These are phyloP conservation scores for Carassius carassius DNA, from an alignment of 2,113 vertebrate species.

Conservation along the genomic window DNA sequence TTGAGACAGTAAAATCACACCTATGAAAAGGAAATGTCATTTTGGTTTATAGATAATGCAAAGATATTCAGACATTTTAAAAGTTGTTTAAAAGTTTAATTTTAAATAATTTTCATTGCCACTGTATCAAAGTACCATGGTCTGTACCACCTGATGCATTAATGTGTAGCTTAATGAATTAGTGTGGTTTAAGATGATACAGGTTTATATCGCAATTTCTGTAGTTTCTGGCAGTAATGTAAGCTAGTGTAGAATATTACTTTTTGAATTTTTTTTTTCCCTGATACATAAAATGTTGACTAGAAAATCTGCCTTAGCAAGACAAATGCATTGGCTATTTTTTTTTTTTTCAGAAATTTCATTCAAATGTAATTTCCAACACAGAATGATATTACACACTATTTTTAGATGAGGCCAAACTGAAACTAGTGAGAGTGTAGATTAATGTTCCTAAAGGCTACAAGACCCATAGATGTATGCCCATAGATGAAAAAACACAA, in stretches of 20 bases:
- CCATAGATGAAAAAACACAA: neutral
- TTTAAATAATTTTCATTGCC: neutral
- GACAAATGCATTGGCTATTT: neutral
- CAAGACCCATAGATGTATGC: neutral
- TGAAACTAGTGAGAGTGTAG: neutral
- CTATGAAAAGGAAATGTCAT: neutral
- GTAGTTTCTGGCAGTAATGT: too few species aligned
- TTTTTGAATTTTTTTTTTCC: neutral
- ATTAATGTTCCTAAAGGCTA: neutral
- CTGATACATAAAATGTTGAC: neutral
- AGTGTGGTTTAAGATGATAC: neutral
- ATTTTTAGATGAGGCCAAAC: neutral
- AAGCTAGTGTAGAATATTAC: neutral
- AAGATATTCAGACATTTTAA: neutral
- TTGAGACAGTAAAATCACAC: neutral
- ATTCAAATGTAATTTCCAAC: neutral
- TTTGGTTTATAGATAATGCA: neutral
- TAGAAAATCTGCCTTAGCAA: neutral
- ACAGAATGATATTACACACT: neutral
- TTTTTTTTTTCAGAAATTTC: neutral
- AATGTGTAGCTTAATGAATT: too few species aligned
- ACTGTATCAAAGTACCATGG: neutral
- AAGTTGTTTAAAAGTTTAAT: neutral
- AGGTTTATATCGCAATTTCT: neutral
- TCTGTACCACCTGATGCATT: neutral